Conservation (phyloP, 2,113 vertebrate species). For the Anhinga rufa region DNA sequence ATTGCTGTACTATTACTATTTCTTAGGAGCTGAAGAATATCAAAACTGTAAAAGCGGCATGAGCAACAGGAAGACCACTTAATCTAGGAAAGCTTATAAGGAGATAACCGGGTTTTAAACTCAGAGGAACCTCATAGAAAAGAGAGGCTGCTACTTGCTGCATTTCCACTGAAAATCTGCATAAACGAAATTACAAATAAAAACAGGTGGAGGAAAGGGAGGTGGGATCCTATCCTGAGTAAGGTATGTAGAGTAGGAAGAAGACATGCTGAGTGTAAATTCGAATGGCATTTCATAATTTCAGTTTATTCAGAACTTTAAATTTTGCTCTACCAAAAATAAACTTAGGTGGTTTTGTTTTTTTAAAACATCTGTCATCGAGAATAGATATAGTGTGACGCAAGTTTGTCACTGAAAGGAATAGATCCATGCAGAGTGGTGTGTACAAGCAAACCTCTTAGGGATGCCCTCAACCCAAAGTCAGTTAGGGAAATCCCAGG, state of each 20-base stretch:
- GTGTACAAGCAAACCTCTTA: neutral
- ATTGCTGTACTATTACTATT: neutral
- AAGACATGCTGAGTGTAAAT: neutral
- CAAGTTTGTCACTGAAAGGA: neutral
- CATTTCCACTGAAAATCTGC: neutral
- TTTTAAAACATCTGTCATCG: neutral
- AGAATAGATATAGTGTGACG: neutral
- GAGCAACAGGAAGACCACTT: neutral
- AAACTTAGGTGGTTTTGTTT: neutral
- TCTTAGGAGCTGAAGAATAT: neutral
- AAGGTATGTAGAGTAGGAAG: neutral
- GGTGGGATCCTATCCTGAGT: neutral
- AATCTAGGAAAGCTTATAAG: neutral
- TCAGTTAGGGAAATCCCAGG: neutral
- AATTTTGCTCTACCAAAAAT: neutral
- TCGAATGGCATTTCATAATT: neutral
- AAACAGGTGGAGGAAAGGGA: neutral
- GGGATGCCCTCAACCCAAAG: neutral
- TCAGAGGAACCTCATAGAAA: neutral
- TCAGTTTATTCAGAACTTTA: neutral
- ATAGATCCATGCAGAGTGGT: neutral
- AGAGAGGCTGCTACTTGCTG: neutral
- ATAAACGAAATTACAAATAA: neutral
- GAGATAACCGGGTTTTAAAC: neutral
- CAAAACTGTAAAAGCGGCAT: neutral